These are phyloP conservation scores for Brenthis ino DNA, from an alignment of 2,888 invertebrate species.

Conservation along the genomic window DNA sequence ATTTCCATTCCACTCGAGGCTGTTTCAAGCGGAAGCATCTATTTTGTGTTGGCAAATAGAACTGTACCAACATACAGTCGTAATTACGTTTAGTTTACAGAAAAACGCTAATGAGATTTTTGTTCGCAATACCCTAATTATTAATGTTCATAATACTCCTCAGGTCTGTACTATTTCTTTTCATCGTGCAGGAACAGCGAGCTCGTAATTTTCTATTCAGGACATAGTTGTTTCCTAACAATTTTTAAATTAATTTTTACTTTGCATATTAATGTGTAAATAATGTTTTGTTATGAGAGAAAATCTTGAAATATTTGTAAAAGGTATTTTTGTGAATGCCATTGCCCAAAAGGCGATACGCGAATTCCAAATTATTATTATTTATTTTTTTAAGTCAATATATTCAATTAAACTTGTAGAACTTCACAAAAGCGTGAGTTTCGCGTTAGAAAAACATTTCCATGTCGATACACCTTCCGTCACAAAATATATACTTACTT, in stretches of 20 bases:
- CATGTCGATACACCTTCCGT: no score
- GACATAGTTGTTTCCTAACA: background rate
- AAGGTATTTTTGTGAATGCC: no score
- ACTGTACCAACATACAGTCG: constrained; percentile 12
- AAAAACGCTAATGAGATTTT: constrained; percentile 37
- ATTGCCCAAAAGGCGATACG: no score
- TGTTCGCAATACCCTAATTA: constrained; percentile 33
- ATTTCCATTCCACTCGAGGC: background rate
- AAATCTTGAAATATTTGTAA: no score
- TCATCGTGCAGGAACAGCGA: constrained; percentile 14
- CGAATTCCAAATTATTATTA: no score
- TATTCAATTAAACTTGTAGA: no score
- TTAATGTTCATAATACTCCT: constrained; percentile 31
- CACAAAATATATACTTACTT: no score
- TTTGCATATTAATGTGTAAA: constrained; percentile 6
- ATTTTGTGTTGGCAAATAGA: constrained; percentile 14
- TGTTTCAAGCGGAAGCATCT: constrained; percentile 1
- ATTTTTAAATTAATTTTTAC: constrained; percentile 16
- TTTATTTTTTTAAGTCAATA: no score
- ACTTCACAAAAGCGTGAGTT: no score
- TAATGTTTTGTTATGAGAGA: background rate
- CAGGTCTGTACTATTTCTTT: constrained; percentile 27
- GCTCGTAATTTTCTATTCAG: constrained; percentile 14
- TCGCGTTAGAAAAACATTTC: no score
- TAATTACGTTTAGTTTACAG: constrained; percentile 25